These are phyloP conservation scores for Mystacides longicornis DNA, from an alignment of 2,888 invertebrate genomes.

Conservation along the genomic window DNA sequence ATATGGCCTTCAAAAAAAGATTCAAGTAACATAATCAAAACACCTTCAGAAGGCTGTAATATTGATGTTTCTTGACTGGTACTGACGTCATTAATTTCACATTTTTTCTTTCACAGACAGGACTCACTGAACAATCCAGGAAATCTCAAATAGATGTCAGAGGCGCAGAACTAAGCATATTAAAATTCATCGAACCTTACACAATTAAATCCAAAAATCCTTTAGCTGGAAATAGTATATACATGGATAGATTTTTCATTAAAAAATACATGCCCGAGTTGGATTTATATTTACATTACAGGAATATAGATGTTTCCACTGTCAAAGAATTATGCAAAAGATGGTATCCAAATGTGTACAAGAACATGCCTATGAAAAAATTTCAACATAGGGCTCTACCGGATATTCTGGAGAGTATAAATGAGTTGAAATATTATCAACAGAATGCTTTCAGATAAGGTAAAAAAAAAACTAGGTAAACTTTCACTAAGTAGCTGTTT, in stretches of 20 bases:
- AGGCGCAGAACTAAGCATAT: slow-evolving; percentile 62
- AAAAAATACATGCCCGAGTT: slow-evolving; percentile 75
- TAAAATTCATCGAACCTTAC: slow-evolving; percentile 63
- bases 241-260: slow-evolving; percentile 80
- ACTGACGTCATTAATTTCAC: no score
- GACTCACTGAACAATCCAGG: slow-evolving; percentile 65
- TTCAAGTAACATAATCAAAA: no score
- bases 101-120: slow-evolving; percentile 55
- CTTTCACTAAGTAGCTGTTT: not conserved
- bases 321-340: slow-evolving; percentile 76
- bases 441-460: slow-evolving; percentile 51
- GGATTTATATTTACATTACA: slow-evolving; percentile 75
- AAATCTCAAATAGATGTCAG: slow-evolving; percentile 57
- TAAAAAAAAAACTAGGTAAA: not conserved
- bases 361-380: slow-evolving; percentile 53
- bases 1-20: no score
- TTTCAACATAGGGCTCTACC: slow-evolving; percentile 66
- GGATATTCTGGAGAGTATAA: slow-evolving; percentile 81
- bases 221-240: slow-evolving; percentile 81
- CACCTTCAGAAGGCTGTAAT: no score
- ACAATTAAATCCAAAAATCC: slow-evolving; percentile 56
- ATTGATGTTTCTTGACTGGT: no score
- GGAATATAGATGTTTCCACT: slow-evolving; percentile 87
- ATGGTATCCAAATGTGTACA: slow-evolving; percentile 64
- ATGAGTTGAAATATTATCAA: slow-evolving; percentile 76